A percentile compares a stretch with the other conserved stretches of the same genome.
Evolutionary conservation across 1,140 invertebrate species (phyloP).

Genomic region (Drosophila sp.): DNA sequence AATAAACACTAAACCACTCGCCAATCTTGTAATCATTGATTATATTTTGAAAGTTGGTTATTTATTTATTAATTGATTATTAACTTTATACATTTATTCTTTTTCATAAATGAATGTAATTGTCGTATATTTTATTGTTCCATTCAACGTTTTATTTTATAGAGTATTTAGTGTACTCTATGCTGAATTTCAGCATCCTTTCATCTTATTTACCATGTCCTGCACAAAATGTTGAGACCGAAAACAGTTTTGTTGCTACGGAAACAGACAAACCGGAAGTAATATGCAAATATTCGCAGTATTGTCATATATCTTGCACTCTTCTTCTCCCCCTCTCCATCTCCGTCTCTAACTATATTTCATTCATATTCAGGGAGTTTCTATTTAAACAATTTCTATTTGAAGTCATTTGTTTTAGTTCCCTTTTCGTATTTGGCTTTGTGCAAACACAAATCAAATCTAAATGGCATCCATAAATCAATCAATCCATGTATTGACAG

Average conservation of each 20-base stretch:
- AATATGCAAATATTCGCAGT: slow-evolving; percentile 40
- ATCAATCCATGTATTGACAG: slow-evolving; percentile 73
- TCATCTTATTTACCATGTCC: slow-evolving; percentile 39
- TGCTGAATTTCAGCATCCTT: not conserved
- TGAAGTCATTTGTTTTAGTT: slow-evolving; percentile 32
- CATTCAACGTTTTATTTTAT: not conserved
- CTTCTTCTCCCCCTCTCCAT: not conserved
- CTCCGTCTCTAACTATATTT: not conserved
- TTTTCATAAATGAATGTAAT: too few relatives aligned
- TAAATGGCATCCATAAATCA: slow-evolving; percentile 73
- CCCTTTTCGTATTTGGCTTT: slow-evolving; percentile 44
- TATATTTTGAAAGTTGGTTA: too few relatives aligned
- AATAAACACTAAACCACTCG: too few relatives aligned
- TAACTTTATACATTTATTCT: too few relatives aligned
- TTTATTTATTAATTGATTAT: too few relatives aligned
- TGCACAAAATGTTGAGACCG: slow-evolving; percentile 27
- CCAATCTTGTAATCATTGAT: too few relatives aligned
- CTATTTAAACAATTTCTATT: slow-evolving; percentile 22
- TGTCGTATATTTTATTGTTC: not conserved
- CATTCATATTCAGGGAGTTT: not conserved
- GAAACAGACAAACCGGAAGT: slow-evolving; percentile 52
- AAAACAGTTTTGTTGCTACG: slow-evolving; percentile 45
- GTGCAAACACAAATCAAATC: slow-evolving; percentile 53
- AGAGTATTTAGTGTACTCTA: slow-evolving; percentile 17
- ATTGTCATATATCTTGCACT: slow-evolving; percentile 19